Evolutionary conservation across 2,113 vertebrate species (phyloP), one percentile per base, ranked within the genome.

Genomic region (Muntiacus reevesi): DNA sequence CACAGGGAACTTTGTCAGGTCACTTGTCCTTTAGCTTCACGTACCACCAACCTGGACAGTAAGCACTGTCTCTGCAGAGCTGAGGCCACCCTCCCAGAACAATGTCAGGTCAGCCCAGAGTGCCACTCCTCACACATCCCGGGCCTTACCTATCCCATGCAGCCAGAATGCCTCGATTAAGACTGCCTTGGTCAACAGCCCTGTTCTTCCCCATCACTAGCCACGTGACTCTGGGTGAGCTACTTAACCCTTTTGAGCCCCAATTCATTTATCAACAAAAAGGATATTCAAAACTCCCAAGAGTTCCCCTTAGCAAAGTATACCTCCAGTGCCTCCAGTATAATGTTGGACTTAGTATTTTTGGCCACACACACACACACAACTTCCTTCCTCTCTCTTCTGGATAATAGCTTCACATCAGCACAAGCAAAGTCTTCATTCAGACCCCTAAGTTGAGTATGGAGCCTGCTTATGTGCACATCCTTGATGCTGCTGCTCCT

Each of bases 381-480:
- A 3, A 14, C 19, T 40, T 85, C 6, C 30, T 87, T 78, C 28
- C 78, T 86, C 28, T 47, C 19, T 90, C 60, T 92, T 87, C 17
- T 27, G 9, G 36, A 54, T 40, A 81, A 50, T 43, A 86, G 36
- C 15, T 50, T 78, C 47, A 85, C 27, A 5, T 47, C 19, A 54
- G 2, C 52, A 36, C 28, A 52, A 36, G 19, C 36, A 43, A 84
- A 85, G 7, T 6, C 76, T 84, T 81, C n/a, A 33, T 4, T 52
- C 5, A 36, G 27, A 23, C 79, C 74, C 33, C 12, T 17, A 71
- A 23, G 3, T 36, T 9, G 30, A 89, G 33, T 17, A 21, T 1
- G 16, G 47, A 36, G 8, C 1, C 8, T 47, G 11, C 12, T 28
- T 23, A n/a, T 1, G 28, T 52, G 16, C 27, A 40, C 2, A n/a